Percentiles rank a stretch among this genome's conserved stretches.
Conservation (phyloP, 2,888 invertebrate species). For the Choreutis nemorana region DNA sequence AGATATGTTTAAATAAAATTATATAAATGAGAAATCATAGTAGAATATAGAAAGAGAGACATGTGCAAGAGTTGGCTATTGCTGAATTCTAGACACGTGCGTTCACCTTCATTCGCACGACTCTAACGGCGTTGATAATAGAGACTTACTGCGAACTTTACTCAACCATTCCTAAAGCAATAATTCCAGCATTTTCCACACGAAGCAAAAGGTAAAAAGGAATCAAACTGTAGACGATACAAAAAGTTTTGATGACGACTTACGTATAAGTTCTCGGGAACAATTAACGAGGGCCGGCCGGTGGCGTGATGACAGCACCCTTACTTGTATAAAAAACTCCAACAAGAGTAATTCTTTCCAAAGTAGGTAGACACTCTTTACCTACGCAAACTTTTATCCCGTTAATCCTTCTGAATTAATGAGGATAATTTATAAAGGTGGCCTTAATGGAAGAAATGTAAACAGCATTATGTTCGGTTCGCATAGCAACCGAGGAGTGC, state of each 20-base stretch:
- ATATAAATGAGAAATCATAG: no score
- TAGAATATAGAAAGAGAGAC: no score
- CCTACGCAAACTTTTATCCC: no score
- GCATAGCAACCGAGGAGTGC: slow-evolving; percentile 2
- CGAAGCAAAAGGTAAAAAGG: slow-evolving; percentile 26
- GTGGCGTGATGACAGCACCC: no score
- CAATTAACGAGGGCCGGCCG: slow-evolving; percentile 14
- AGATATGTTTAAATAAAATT: no score
- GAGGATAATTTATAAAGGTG: no score
- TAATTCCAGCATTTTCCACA: slow-evolving; percentile 52
- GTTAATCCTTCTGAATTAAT: no score
- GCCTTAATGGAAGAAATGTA: no score
- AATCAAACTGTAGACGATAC: slow-evolving; percentile 26
- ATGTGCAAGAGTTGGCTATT: slow-evolving; percentile 49
- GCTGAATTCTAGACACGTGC: slow-evolving; percentile 54
- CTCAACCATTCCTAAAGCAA: slow-evolving; percentile 50
- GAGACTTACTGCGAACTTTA: slow-evolving; percentile 64
- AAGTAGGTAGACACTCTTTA: no score
- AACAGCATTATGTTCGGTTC: slow-evolving; percentile 1
- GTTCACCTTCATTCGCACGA: slow-evolving; percentile 57
- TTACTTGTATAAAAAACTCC: no score
- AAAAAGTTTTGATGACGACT: slow-evolving; percentile 22
- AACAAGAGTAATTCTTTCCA: no score
- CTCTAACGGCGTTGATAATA: slow-evolving; percentile 62
- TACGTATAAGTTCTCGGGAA: no score